Evolutionary conservation across 2,888 invertebrate species (phyloP), one percentile per base, ranked within the genome.

Genomic region (Zhuqinia jingwanae): DNA sequence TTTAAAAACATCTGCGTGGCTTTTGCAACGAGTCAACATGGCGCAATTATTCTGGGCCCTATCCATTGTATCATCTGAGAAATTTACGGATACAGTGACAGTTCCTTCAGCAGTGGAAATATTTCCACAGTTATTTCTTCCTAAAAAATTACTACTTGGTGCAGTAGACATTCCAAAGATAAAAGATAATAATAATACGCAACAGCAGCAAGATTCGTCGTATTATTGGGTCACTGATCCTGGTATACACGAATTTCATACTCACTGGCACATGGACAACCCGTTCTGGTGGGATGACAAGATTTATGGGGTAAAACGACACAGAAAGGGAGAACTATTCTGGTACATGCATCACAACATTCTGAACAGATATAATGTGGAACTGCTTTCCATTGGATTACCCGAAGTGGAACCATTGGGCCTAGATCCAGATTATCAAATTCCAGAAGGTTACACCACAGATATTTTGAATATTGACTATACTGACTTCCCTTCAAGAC

Each of bases 341-440:
- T 94, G 94, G 92, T 95, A 93, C 93, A 93, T 94, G 91, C 95
- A 95, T 91, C 95, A 95, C 91, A 95, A 96, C 92, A 91, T 95
- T 15, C 91, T 96, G 95, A 10, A 13, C 25, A 90, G 92, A 25
- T 96, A 96, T 92, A 95, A 96, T 91, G 93, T 96, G 93, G 96
- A 96, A 92, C 95, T 96, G 92, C 92, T 96, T 79, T 95, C 95
- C 6, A 95, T 95, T 91, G 95, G 94, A 88, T 93, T 95, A 68
- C 94, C 94, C 15, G 95, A 95, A 88, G 95, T 96, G 88, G 93
- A 94, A 27, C 93, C 93, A 11, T 93, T 95, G 85, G 93, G 94
- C 27, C 93, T 93, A 91, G 92, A 93, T 86, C 27, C 36, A 6
- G 50, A 82, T 13, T 75, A 30, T n/a, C 20, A 20, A 5, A 20